Conservation (phyloP, 2,888 invertebrate genomes). For the Ichneumoninae sp. region DNA sequence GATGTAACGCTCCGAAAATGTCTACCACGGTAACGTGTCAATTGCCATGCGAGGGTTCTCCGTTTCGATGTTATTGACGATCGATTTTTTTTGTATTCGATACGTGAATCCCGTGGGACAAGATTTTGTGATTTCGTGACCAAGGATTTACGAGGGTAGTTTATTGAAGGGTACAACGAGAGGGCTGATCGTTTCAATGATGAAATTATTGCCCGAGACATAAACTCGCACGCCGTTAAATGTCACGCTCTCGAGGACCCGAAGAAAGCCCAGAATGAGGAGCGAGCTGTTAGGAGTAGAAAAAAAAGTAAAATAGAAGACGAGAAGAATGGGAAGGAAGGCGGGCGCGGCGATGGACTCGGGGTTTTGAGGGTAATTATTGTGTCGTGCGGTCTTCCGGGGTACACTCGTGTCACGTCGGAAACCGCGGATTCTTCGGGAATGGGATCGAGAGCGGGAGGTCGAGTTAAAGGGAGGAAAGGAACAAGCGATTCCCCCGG, state of each 20-base stretch:
- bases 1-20: neutral
- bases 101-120: neutral
- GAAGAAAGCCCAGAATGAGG: slow-evolving; percentile 46
- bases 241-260: slow-evolving; percentile 63
- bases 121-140: neutral
- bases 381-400: slow-evolving; percentile 59
- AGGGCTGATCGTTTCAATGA: slow-evolving; percentile 48
- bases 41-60: neutral
- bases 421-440: slow-evolving; percentile 59
- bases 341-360: slow-evolving; percentile 29
- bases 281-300: slow-evolving; percentile 12
- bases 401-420: slow-evolving; percentile 42
- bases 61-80: neutral
- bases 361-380: slow-evolving; percentile 66
- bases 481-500: slow-evolving; percentile 43
- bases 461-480: slow-evolving; percentile 51
- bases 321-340: slow-evolving; percentile 37
- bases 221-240: slow-evolving; percentile 68
- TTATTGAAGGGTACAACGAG: slow-evolving; percentile 26
- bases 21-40: neutral
- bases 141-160: slow-evolving; percentile 57
- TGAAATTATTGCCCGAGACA: slow-evolving; percentile 51
- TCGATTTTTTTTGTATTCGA: neutral
- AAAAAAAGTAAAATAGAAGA: slow-evolving; percentile 22
- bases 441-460: slow-evolving; percentile 42